Conservation (phyloP, 2,888 invertebrate genomes). For the Campoplex capitator region DNA sequence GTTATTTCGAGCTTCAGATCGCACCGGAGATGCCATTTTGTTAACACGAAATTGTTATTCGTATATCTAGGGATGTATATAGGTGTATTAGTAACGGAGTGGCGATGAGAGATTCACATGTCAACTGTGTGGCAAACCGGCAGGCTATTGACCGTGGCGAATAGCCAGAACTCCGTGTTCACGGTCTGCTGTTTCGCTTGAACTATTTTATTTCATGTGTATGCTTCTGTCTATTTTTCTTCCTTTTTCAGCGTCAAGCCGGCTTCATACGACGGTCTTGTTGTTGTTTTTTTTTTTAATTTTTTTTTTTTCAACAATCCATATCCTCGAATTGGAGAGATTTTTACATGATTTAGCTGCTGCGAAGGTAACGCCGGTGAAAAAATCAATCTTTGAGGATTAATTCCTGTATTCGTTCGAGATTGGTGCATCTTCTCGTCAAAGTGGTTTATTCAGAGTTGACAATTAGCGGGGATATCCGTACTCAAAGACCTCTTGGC, state of each 20-base stretch:
- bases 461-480: slow-evolving; percentile 28
- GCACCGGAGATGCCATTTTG: slow-evolving; percentile 12
- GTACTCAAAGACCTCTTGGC: slow-evolving; percentile 36
- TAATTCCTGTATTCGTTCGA: neutral
- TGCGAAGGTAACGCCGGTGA: neutral
- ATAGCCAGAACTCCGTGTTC: slow-evolving; percentile 63
- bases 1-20: neutral
- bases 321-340: slow-evolving; percentile 23
- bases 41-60: slow-evolving; percentile 5
- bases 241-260: slow-evolving; percentile 5
- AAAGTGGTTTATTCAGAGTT: slow-evolving; percentile 50
- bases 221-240: neutral
- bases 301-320: slow-evolving; percentile 5
- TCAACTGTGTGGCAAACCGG: slow-evolving; percentile 59
- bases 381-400: slow-evolving; percentile 18
- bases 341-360: slow-evolving; percentile 28
- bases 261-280: slow-evolving; percentile 7
- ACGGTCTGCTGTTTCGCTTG: slow-evolving; percentile 47
- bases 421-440: slow-evolving; percentile 19
- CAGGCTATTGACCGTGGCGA: slow-evolving; percentile 62
- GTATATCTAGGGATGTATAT: neutral
- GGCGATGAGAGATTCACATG: slow-evolving; percentile 60
- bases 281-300: neutral
- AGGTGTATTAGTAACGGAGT: slow-evolving; percentile 14
- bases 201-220: neutral